Evolutionary conservation across 2,113 vertebrate genomes (phyloP).

Genomic region (Shinisaurus crocodilurus): DNA sequence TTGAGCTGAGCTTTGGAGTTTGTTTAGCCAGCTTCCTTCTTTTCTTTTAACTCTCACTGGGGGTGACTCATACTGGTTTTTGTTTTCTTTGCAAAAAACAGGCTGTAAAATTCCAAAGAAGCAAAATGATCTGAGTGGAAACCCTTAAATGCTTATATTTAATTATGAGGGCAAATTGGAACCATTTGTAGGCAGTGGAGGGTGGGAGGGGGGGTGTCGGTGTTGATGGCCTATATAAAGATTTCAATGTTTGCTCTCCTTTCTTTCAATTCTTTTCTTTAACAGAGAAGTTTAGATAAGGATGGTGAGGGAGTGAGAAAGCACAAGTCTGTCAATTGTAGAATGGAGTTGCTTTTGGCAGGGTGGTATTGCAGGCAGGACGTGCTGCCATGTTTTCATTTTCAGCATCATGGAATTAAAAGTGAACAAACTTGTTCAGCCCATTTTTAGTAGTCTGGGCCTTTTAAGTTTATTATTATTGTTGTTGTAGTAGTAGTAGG

Average conservation of each 20-base stretch:
- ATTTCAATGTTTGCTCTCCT: constrained; percentile 74
- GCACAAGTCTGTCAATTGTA: constrained; percentile 21
- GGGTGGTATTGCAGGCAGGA: constrained; percentile 42
- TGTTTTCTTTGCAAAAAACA: constrained; percentile 80
- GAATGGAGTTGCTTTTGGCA: constrained; percentile 29
- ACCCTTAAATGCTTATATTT: constrained; percentile 88
- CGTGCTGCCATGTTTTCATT: constrained; percentile 1
- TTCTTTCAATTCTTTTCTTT: constrained; percentile 38
- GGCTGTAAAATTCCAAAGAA: constrained; percentile 82
- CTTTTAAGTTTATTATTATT: neutral
- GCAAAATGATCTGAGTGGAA: constrained; percentile 88
- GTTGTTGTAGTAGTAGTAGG: too few species aligned
- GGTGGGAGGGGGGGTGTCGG: neutral
- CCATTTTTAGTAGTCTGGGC: constrained; percentile 25
- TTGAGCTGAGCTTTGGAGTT: constrained; percentile 75
- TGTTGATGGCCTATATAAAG: constrained; percentile 81
- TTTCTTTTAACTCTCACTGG: constrained; percentile 58
- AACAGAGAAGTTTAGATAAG: constrained; percentile 68
- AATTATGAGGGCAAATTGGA: constrained; percentile 95
- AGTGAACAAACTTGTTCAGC: constrained; percentile 62
- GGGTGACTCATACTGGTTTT: constrained; percentile 40
- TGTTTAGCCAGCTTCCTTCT: constrained; percentile 69
- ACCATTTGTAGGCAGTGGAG: constrained; percentile 86
- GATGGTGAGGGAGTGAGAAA: constrained; percentile 52
- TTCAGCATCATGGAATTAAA: constrained; percentile 57